phyloP scores from a whole-genome alignment of 2,797 vertebrate genomes.

The Chaunax sp. region DNA sequence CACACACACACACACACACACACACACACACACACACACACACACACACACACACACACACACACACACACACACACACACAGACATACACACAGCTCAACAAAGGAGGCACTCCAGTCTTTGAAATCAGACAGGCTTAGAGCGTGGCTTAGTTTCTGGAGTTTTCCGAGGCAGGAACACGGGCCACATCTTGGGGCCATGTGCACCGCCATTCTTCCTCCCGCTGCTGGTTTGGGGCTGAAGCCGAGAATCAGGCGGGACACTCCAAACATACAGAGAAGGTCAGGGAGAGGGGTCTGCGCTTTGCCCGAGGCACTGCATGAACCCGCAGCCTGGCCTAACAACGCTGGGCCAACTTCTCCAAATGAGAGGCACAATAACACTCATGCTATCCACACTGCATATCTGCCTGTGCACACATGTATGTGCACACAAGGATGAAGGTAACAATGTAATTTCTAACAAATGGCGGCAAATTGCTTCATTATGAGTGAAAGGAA shows the following conservation, averaged over 20 bases:
- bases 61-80: neutral
- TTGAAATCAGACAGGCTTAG: constrained; percentile 61
- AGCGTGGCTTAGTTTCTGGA: constrained; percentile 61
- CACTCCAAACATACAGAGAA: constrained; percentile 64
- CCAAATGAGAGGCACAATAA: constrained; percentile 34
- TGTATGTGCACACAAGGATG: constrained; percentile 12
- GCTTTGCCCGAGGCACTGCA: constrained; percentile 49
- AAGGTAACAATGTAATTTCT: constrained; percentile 33
- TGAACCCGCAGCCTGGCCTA: constrained; percentile 49
- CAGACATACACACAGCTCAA: constrained; percentile 23
- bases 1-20: neutral
- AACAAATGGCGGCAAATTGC: constrained; percentile 52
- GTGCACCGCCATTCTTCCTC: constrained; percentile 55
- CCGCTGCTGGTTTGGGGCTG: constrained; percentile 41
- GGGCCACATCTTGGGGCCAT: constrained; percentile 79
- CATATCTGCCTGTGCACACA: constrained; percentile 20
- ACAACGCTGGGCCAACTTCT: constrained; percentile 44
- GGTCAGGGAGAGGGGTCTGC: constrained; percentile 35
- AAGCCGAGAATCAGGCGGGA: constrained; percentile 37
- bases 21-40: neutral
- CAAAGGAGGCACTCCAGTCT: constrained; percentile 56
- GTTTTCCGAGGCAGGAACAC: constrained; percentile 57
- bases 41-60: too few relatives aligned
- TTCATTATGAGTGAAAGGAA: constrained; percentile 64
- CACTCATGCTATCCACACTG: neutral